Evolutionary conservation across 2,888 invertebrate genomes (phyloP).

Genomic region (Leucoma salicis): DNA sequence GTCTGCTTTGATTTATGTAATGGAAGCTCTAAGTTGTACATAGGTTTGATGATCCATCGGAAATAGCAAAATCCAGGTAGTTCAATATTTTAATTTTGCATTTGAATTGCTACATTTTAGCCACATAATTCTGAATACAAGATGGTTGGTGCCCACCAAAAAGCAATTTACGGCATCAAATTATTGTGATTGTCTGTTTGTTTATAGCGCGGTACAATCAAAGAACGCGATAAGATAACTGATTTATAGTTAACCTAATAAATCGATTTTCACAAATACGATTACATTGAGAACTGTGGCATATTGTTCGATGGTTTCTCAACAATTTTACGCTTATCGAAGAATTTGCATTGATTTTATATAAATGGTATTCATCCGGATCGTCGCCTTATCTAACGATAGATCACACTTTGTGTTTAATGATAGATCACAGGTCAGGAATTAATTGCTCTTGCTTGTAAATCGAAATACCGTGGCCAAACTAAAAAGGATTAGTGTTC

Average conservation of each 20-base stretch:
- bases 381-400: slow-evolving; percentile 18
- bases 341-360: slow-evolving; percentile 30
- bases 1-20: too few relatives aligned
- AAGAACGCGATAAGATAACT: slow-evolving; percentile 36
- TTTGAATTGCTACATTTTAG: slow-evolving; percentile 19
- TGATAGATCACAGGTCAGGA: too few relatives aligned
- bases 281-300: slow-evolving; percentile 30
- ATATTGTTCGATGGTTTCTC: slow-evolving; percentile 31
- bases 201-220: slow-evolving; percentile 47
- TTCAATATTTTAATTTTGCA: not conserved
- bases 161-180: slow-evolving; percentile 45
- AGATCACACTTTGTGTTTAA: slow-evolving; percentile 2
- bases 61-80: too few relatives aligned
- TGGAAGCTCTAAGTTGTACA: too few relatives aligned
- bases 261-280: slow-evolving; percentile 31
- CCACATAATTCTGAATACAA: slow-evolving; percentile 29
- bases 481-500: too few relatives aligned
- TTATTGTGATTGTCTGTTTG: slow-evolving; percentile 40
- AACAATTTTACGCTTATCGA: slow-evolving; percentile 13
- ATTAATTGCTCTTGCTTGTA: too few relatives aligned
- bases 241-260: slow-evolving; percentile 32
- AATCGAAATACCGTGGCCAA: too few relatives aligned
- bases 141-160: slow-evolving; percentile 30
- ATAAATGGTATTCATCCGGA: slow-evolving; percentile 19
- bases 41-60: too few relatives aligned